Conservation (phyloP, 2,888 invertebrate genomes). For the Trisateles emortualis region DNA sequence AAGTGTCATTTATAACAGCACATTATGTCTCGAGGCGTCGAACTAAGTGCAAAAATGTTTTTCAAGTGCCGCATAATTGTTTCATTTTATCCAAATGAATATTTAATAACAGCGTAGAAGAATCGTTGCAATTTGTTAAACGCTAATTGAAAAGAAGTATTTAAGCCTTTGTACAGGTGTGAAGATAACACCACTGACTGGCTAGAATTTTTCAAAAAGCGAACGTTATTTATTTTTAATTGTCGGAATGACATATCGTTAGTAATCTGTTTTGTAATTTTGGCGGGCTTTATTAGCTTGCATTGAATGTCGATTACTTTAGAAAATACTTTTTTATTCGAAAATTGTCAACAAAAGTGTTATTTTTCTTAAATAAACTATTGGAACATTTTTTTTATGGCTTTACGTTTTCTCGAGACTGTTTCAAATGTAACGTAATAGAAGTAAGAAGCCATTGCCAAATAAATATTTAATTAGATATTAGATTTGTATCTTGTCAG, state of each 20-base stretch:
- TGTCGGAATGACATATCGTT: conserved; percentile 2
- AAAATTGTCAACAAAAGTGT: too few species aligned
- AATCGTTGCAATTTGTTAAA: conserved; percentile 38
- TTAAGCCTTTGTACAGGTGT: conserved; percentile 36
- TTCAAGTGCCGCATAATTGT: conserved; percentile 41
- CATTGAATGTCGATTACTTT: not conserved
- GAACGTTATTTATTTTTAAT: conserved; percentile 15
- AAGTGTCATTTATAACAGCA: conserved; percentile 5
- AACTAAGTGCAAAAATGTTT: conserved; percentile 11
- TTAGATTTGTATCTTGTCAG: too few species aligned
- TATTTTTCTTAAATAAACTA: too few species aligned
- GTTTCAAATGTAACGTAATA: too few species aligned
- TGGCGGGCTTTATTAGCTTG: too few species aligned
- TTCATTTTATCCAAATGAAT: conserved; percentile 45
- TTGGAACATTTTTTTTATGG: too few species aligned
- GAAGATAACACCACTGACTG: conserved; percentile 15
- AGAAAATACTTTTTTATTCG: not conserved
- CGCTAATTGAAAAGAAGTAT: conserved; percentile 40
- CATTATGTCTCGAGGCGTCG: conserved; percentile 30
- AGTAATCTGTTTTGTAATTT: conserved; percentile 1
- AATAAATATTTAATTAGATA: not conserved
- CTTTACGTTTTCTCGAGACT: too few species aligned
- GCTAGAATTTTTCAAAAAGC: not conserved
- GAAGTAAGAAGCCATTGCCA: not conserved
- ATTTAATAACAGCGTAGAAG: conserved; percentile 43